Base-by-base conservation (phyloP, 2,888 invertebrate species). In the Sialis lutaria region DNA sequence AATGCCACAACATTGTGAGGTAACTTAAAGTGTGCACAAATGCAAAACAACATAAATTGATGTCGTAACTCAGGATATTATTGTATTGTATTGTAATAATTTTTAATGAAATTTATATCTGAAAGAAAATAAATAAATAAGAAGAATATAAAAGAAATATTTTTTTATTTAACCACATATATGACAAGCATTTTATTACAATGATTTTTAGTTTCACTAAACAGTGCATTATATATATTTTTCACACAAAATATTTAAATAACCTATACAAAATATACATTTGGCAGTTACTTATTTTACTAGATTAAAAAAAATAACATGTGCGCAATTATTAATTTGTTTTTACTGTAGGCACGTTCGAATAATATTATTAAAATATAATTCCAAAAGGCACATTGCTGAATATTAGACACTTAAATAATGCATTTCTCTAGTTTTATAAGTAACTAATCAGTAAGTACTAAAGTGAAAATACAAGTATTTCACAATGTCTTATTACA, bases 91-190 rank as follows among this genome's bases (percentile, higher is more conserved):
- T n/a, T n/a, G n/a, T n/a, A n/a, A n/a, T n/a, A n/a, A n/a, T n/a
- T n/a, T n/a, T n/a, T n/a, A n/a, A n/a, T n/a, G n/a, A n/a, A 22
- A 22, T 22, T 22, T 4, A 22, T 22, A 2, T 22, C 4, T 2
- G 22, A 4, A 22, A 22, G 22, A 35, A 35, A 35, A 37, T 7
- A 37, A 37, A 37, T 8, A 37, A 37, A 6, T 2, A 6, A 12
- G 4, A 35, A 35, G 7, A 37, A 7, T 37, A 37, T 37, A 10
- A 10, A 10, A 10, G n/a, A 37, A 10, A 37, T 10, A 37, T 44
- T 39, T 45, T 46, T 42, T 47, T 47, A 47, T 47, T 47, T 37
- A 47, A 47, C 47, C 47, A 47, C 32, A 33, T 42, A 47, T 47
- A 37, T 47, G 35, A 47, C 47, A 47, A 47, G 47, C 47, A 35